Evolutionary conservation across 2,113 vertebrate species (phyloP).

Genomic region (Acrocephalus arundinaceus): DNA sequence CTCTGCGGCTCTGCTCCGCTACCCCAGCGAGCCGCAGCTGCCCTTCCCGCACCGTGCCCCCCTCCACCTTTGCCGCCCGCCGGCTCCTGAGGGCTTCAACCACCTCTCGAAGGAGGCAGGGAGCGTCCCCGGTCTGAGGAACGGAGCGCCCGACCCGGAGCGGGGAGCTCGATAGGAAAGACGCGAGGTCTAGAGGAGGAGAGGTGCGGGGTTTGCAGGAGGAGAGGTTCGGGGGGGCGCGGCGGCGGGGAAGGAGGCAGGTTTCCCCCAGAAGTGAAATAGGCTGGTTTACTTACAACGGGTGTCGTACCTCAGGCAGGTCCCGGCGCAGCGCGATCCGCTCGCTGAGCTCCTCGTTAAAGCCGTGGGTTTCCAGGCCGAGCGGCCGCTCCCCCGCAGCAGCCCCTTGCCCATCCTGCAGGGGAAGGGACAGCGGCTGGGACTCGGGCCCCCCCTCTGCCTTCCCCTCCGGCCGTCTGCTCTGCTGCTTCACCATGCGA

Average conservation of each 20-base stretch:
- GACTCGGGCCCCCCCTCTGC: constrained; percentile 1
- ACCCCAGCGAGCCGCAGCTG: not conserved
- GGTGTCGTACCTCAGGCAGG: constrained; percentile 82
- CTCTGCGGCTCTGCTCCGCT: no score
- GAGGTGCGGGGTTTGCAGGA: not conserved
- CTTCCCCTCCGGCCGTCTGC: constrained; percentile 42
- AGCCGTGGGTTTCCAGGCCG: constrained; percentile 65
- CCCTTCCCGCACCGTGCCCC: not conserved
- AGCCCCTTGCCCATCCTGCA: not conserved
- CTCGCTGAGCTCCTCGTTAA: constrained; percentile 75
- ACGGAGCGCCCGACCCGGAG: not conserved
- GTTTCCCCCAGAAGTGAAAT: not conserved
- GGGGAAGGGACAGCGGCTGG: constrained; percentile 17
- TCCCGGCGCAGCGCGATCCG: constrained; percentile 72
- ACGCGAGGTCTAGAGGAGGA: not conserved
- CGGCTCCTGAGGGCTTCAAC: not conserved
- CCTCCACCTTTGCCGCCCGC: not conserved
- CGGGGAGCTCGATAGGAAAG: not conserved
- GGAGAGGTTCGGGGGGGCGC: not conserved
- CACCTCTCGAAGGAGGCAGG: not conserved
- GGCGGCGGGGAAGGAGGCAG: not conserved
- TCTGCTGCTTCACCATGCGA: constrained; percentile 70
- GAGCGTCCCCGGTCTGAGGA: not conserved
- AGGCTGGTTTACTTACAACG: constrained; percentile 79
- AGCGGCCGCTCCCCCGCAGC: constrained; percentile 3